Conservation (phyloP, 2,113 vertebrate genomes). For the Menidia beryllina region DNA sequence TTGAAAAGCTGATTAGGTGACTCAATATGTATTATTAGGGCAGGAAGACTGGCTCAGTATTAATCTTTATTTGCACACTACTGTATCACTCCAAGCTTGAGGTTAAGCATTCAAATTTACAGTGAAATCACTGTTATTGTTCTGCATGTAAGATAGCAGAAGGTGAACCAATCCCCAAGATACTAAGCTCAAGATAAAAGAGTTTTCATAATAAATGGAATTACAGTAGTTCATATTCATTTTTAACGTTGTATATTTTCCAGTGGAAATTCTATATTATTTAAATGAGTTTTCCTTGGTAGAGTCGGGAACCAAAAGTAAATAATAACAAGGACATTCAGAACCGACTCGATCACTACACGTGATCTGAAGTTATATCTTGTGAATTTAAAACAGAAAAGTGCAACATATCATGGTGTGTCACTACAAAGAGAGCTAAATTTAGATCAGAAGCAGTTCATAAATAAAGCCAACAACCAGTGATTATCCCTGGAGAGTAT, state of each 20-base stretch:
- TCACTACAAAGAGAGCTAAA: neutral
- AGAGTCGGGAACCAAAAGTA: no score
- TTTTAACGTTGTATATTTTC: neutral
- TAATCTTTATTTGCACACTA: conserved; percentile 54
- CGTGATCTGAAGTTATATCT: neutral
- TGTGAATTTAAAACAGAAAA: neutral
- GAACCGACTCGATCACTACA: neutral
- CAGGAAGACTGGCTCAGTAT: conserved; percentile 43
- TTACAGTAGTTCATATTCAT: neutral
- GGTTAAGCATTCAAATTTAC: conserved; percentile 25
- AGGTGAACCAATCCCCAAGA: neutral
- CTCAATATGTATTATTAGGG: conserved; percentile 30
- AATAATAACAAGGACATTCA: neutral
- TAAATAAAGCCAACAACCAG: neutral
- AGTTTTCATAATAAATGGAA: neutral
- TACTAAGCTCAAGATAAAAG: neutral
- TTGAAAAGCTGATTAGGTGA: conserved; percentile 59
- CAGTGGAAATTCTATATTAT: no score
- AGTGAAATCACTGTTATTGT: no score
- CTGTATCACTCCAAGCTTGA: conserved; percentile 25
- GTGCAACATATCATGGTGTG: neutral
- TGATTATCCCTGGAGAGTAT: neutral
- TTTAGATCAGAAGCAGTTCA: neutral
- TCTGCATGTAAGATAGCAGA: neutral
- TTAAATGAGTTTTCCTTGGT: no score